Conservation (phyloP, 2,888 invertebrate genomes). For the Sesia bembeciformis region DNA sequence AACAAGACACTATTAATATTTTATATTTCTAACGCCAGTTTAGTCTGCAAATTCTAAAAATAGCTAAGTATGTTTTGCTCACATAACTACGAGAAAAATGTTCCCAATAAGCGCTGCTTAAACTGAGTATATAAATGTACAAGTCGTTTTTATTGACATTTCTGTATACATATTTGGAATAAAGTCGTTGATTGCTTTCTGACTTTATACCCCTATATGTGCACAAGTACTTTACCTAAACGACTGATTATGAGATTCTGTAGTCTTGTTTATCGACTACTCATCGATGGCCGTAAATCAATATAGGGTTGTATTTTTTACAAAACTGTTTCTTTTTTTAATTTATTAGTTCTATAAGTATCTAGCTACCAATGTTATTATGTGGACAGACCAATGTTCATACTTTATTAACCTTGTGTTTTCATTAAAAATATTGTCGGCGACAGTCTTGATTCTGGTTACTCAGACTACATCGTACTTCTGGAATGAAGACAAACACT, state of each 20-base stretch:
- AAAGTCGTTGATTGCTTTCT: background rate
- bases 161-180: background rate
- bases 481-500: too few relatives aligned
- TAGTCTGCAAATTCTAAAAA: background rate
- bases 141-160: background rate
- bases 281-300: slow-evolving; percentile 49
- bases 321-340: background rate
- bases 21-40: background rate
- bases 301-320: slow-evolving; percentile 31
- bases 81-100: background rate
- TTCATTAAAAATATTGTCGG: background rate
- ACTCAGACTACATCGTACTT: too few relatives aligned
- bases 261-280: slow-evolving; percentile 12
- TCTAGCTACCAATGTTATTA: background rate
- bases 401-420: background rate
- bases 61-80: background rate
- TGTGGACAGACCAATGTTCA: background rate
- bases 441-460: too few relatives aligned
- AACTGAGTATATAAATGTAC: background rate
- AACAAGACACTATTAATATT: too few relatives aligned
- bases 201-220: background rate
- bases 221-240: background rate
- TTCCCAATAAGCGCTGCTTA: background rate
- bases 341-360: background rate
- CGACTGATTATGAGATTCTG: background rate